Evolutionary conservation across 2,888 invertebrate genomes (phyloP), one percentile per base, ranked within the genome.

Genomic region (Nomada ruficornis): DNA sequence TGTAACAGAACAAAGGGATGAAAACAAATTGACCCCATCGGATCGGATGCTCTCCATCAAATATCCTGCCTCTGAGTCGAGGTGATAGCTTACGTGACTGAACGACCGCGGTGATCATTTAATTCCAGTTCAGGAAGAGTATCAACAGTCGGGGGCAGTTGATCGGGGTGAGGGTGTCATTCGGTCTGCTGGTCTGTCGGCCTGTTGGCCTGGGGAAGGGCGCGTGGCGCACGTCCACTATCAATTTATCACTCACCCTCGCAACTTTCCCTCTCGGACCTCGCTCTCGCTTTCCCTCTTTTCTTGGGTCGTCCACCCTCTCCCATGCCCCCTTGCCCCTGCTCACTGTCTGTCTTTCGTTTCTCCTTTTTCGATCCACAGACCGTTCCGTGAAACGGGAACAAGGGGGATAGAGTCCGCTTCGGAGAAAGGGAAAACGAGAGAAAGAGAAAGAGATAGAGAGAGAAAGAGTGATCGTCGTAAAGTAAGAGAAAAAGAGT

Each of bases 221-320:
- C 86, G 91, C 93, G 92, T 92, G 92, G 90, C 91, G 90, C 90
- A 88, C 90, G 93, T 93, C 92, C 92, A 93, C 92, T 93, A 93
- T 93, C 93, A 93, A 93, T 93, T 94, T 93, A 93, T 94, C 92
- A 92, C 90, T 89, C 91, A 88, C 85, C 86, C 88, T 86, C 82
- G 76, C 82, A 83, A 91, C 90, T 91, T 90, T 91, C 90, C 86
- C 89, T 90, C 87, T 91, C 87, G 85, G 89, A 89, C 88, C 86
- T 86, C 84, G 85, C 87, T 87, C 84, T 88, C 86, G 83, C 80
- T 89, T 86, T 88, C 85, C 83, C 82, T 87, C 87, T 87, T 84
- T 84, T 90, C 89, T 89, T 81, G 82, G 85, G 83, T 88, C 88
- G 84, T 86, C 88, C 84, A 84, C 80, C 80, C 76, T 81, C 83